phyloP scores from a whole-genome alignment of 2,113 vertebrate genomes.

The Syngnathoides biaculeatus region DNA sequence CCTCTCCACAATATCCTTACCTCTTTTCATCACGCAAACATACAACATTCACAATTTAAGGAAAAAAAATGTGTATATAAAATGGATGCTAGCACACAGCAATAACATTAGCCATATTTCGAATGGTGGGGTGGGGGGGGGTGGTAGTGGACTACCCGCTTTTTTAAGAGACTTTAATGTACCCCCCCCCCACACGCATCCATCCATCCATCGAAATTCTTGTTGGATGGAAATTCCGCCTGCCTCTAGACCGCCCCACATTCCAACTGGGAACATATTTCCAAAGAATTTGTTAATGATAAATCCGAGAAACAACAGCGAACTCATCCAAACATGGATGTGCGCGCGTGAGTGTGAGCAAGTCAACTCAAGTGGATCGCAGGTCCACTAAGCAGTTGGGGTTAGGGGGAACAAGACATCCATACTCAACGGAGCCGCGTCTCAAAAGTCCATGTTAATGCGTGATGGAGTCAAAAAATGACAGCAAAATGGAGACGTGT shows the following conservation, averaged over 20 bases:
- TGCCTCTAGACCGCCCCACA: not conserved
- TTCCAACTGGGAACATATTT: not conserved
- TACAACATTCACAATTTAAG: not conserved
- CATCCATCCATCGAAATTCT: not conserved
- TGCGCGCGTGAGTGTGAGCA: conserved; percentile 18
- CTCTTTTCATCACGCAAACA: not conserved
- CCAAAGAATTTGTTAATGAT: conserved; percentile 9
- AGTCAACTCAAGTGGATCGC: conserved; percentile 31
- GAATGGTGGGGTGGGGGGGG: too few species aligned
- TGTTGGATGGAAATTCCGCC: not conserved
- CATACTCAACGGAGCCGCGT: not conserved
- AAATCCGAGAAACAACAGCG: conserved; percentile 28
- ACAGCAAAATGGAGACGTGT: not conserved
- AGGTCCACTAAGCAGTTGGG: too few species aligned
- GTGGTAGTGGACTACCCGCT: not conserved
- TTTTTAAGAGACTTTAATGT: not conserved
- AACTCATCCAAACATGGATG: conserved; percentile 19
- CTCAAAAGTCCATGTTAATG: not conserved
- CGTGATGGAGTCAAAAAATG: not conserved
- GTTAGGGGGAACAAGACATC: not conserved
- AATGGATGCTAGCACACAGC: not conserved
- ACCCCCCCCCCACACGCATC: too few species aligned
- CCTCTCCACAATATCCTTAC: not conserved
- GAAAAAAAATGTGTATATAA: too few species aligned
- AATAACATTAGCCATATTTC: not conserved